Evolutionary conservation across 2,797 vertebrate species (phyloP).

Genomic region (Cuculus canorus): DNA sequence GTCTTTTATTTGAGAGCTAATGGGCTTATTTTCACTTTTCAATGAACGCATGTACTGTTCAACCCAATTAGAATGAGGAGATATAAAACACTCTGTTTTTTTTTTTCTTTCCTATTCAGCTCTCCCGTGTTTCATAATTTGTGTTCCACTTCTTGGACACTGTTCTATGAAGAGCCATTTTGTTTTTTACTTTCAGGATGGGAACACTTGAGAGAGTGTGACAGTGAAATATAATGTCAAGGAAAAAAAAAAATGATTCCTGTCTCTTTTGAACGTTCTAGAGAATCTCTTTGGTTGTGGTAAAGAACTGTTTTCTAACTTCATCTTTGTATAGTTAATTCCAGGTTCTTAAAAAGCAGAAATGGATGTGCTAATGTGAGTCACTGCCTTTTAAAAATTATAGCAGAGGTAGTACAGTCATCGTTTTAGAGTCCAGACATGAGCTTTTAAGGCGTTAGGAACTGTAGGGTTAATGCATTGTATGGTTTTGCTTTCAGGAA

Average conservation of each 20-base stretch:
- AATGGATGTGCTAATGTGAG: not conserved
- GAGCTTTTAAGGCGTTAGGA: not conserved
- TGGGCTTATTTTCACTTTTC: slow-evolving; percentile 52
- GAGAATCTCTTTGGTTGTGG: not conserved
- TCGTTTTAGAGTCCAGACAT: not conserved
- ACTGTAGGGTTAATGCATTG: not conserved
- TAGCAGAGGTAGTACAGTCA: not conserved
- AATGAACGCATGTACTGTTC: slow-evolving; percentile 41
- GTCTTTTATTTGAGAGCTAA: slow-evolving; percentile 39
- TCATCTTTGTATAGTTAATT: not conserved
- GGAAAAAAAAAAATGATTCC: not conserved
- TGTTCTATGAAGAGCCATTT: slow-evolving; percentile 5
- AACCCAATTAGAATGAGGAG: slow-evolving; percentile 49
- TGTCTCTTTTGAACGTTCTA: not conserved
- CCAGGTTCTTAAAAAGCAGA: not conserved
- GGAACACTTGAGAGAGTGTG: not conserved
- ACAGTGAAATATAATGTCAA: not conserved
- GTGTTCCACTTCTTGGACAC: slow-evolving; percentile 40
- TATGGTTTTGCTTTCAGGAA: not conserved
- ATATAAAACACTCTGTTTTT: slow-evolving; percentile 15
- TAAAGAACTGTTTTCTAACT: not conserved
- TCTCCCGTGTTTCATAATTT: slow-evolving; percentile 44
- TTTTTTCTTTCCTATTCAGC: not conserved
- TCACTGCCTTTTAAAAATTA: not conserved
- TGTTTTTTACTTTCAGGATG: not conserved